Percentiles rank a stretch among this genome's conserved stretches.
Evolutionary conservation across 2,888 invertebrate genomes (phyloP).

Genomic region (Xanthia icteritia): DNA sequence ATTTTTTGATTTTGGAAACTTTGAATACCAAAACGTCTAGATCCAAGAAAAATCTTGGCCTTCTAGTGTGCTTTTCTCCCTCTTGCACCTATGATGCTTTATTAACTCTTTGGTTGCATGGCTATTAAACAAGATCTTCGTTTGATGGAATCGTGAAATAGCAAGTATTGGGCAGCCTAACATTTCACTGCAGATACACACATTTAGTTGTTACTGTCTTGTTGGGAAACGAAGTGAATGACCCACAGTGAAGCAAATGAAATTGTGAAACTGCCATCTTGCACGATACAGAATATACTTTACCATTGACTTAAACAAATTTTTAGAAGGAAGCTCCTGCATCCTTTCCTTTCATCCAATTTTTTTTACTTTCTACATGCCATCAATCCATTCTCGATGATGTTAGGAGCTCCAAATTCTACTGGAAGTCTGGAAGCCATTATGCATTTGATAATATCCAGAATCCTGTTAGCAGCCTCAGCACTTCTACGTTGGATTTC

Average conservation of each 20-base stretch:
- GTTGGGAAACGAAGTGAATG: slow-evolving; percentile 25
- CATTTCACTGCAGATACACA: slow-evolving; percentile 17
- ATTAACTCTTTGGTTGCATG: too few relatives aligned
- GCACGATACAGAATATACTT: slow-evolving; percentile 15
- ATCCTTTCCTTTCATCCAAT: background rate
- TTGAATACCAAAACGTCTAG: too few relatives aligned
- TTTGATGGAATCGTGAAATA: background rate
- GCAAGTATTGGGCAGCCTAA: background rate
- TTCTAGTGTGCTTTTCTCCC: too few relatives aligned
- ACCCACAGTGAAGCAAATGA: slow-evolving; percentile 8
- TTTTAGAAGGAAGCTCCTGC: too few relatives aligned
- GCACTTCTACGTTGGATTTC: background rate
- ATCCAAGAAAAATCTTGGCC: too few relatives aligned
- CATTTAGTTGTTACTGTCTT: slow-evolving; percentile 3
- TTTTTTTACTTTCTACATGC: background rate
- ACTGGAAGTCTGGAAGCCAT: background rate
- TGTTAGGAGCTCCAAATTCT: background rate
- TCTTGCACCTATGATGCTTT: too few relatives aligned
- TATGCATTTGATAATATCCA: background rate
- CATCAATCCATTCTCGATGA: background rate
- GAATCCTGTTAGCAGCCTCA: background rate
- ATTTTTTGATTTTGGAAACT: too few relatives aligned
- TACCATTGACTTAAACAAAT: background rate
- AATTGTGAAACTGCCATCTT: slow-evolving; percentile 40
- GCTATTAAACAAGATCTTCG: too few relatives aligned